Evolutionary conservation across 2,797 vertebrate species (phyloP), one percentile per base, ranked within the genome.

Genomic region (Sebastes glaucus): DNA sequence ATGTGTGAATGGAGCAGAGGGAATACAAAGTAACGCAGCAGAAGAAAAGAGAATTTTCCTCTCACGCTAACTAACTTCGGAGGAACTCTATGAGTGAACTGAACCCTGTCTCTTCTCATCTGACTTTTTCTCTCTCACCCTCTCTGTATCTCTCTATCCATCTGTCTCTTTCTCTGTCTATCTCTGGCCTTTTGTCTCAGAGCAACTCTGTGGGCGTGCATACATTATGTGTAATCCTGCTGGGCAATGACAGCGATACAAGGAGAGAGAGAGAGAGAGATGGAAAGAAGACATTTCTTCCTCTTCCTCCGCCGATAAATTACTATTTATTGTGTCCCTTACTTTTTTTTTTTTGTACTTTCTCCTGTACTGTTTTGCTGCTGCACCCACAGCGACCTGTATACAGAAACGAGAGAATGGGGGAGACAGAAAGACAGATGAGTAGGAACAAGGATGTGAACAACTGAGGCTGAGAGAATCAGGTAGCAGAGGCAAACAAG

Each of bases 131-230:
- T 62, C 46, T 75, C 33, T 75, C 67, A 76, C 18, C 76, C 80
- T 30, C 27, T 82, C 64, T 77, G 49, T 77, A 77, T 73, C 62
- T 73, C 53, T 87, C 69, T 68, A 66, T 88, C 82, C 46, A 78
- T 87, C 62, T 72, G 61, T 74, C 70, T 88, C 74, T 76, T 75
- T 63, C 74, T 80, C 65, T 59, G 28, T 87, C 32, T 87, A 25
- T 87, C 80, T 78, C 55, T 79, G 83, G 86, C 89, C 88, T 91
- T 91, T 85, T 87, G 88, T 91, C 86, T 91, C 84, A 60, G 73
- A 88, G 88, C 77, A 74, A 33, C 80, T 79, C 85, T 90, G 92
- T 92, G 92, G 92, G 89, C 83, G 89, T 92, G 90, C 92, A 93
- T 92, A 90, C 67, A 93, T 92, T 91, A 92, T 80, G 61, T 76